Evolutionary conservation across 2,888 invertebrate genomes (phyloP), one percentile per base, ranked within the genome.

Genomic region (Drosophila parthenogenetica): DNA sequence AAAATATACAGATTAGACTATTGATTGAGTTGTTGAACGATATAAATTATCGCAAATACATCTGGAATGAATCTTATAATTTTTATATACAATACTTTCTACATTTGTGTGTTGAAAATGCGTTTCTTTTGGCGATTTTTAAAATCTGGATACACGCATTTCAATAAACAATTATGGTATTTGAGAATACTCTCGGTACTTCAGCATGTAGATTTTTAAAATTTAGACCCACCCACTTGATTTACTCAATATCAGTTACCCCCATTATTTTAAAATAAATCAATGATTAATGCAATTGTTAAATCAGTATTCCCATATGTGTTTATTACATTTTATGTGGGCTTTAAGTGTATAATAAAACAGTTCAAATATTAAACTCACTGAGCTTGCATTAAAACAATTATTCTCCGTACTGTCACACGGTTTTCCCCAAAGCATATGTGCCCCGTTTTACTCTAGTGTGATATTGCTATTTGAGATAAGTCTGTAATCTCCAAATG

Each of bases 211-310:
- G 22, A 4, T 22, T 22, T 22, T 22, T 2, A 5, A 4, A n/a
- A 45, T 8, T 3, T 3, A 7, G n/a, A 3, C 45, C n/a, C n/a
- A 10, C 46, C 93, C 29, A 19, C n/a, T 37, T 5, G 90, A 92
- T 0, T 37, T 13, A 69, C 90, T 90, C 1, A 93, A 94, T 75
- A 94, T 94, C 74, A 92, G 87, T 0, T 92, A 92, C 8, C 94
- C 94, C 25, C 25, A 25, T 77, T 94, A 48, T 37, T 50, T 19
- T 37, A 13, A 22, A 5, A 39, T 25, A 25, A 25, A 25, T 7
- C 7, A 22, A 19, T 35, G 17, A 35, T 19, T 49, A 19, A 50
- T 50, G 8, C n/a, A n/a, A 45, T 1, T 8, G 25, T 8, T 7
- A 25, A 4, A 22, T 22, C 22, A 22, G 22, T 22, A 22, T 22